Base-by-base conservation (phyloP, 35 echinoderm and acorn worm genomes). In the Apostichopus californicus region DNA sequence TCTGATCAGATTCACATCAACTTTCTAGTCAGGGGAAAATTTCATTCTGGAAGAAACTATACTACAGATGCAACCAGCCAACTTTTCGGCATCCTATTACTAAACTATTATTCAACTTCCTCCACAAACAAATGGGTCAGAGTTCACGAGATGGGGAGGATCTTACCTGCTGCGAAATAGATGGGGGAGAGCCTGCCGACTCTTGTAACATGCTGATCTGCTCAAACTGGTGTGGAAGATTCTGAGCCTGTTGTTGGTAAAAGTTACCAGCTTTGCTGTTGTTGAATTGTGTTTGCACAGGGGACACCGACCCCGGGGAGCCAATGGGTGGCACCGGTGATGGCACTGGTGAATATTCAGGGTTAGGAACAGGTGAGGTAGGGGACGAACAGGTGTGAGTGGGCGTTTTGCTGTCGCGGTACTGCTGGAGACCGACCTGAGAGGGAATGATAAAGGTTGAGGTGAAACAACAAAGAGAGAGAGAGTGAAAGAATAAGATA, bases 311-410 rank as follows among this genome's bases (percentile, higher is more conserved):
- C 89, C 90, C 87, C 65, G 91, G 93, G 7, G 93, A 94, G 12
- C 93, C 97, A n/a, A 92, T 57, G 10, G 90, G 94, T 75, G 81
- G 80, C 55, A 71, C 83, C 18, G 97, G 95, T 5, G 97, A 99
- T 10, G 93, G 91, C 46, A 94, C 82, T 23, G 97, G 97, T 78
- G 97, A 99, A 85, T 93, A 93, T 34, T 94, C 93, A 55, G 97
- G 95, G 63, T 99, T 99, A 61, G 93, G 91, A 9, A 95, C 95
- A 13, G 97, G 97, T 73, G 97, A 99, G 60, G 95, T 99, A 22
- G 97, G 97, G 72, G 97, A 96, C 53, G 97, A 94, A 68, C 97
- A 99, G 73, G 95, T 96, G 71, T 94, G 94, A 56, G 75, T 79
- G 34, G 83, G 72, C 58, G 58, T 90, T 72, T 93, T 83, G 17